Percentiles rank a stretch among this genome's conserved stretches.
Conservation (phyloP, 2,888 invertebrate species). For the Agrochola lota region DNA sequence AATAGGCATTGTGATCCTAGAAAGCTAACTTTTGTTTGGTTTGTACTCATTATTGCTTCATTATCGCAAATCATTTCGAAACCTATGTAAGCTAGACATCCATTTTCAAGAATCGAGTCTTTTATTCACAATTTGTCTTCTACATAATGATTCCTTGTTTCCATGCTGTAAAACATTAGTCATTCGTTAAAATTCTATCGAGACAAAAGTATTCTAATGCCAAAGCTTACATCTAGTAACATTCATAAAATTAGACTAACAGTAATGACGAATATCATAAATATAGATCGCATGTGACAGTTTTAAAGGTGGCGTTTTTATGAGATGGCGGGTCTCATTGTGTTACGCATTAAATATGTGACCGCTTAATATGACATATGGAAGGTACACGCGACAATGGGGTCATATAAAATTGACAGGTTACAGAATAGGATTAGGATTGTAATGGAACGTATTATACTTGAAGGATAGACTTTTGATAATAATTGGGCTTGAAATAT, state of each 20-base stretch:
- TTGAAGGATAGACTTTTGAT: constrained; percentile 85
- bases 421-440: constrained; percentile 85
- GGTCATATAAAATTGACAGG: constrained; percentile 86
- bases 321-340: constrained; percentile 60
- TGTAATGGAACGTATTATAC: constrained; percentile 83
- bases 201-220: constrained; percentile 60
- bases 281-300: constrained; percentile 81
- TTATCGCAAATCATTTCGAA: constrained; percentile 33
- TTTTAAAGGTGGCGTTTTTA: constrained; percentile 68
- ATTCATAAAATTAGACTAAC: constrained; percentile 82
- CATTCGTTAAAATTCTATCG: constrained; percentile 51
- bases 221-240: constrained; percentile 62
- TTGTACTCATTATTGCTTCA: constrained; percentile 39
- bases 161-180: constrained; percentile 36
- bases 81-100: constrained; percentile 11
- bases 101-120: constrained; percentile 5
- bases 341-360: constrained; percentile 81
- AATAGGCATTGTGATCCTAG: constrained; percentile 52
- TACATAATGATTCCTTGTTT: constrained; percentile 14
- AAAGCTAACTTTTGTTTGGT: constrained; percentile 40
- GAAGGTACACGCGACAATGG: constrained; percentile 83
- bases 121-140: constrained; percentile 10
- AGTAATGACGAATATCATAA: constrained; percentile 86
- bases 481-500: constrained; percentile 86
- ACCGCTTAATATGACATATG: constrained; percentile 86